phyloP scores from a whole-genome alignment of 2,888 invertebrate species.

The Epiblema foenella region DNA sequence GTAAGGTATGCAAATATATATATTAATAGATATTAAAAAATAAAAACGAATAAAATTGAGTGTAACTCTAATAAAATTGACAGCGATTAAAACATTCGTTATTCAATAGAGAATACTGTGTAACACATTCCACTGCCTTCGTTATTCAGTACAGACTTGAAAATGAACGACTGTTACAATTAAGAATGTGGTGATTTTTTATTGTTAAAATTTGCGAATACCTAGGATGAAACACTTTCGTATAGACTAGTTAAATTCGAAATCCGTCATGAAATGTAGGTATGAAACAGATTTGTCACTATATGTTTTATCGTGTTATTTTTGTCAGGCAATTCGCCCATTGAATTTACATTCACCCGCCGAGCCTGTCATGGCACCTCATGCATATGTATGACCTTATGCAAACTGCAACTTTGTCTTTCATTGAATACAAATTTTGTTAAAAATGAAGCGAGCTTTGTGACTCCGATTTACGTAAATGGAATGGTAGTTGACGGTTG shows the following conservation, averaged over 20 bases:
- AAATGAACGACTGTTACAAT: too few species aligned
- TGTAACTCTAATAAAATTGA: too few species aligned
- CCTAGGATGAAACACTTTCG: too few species aligned
- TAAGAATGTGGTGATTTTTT: too few species aligned
- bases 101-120: too few species aligned
- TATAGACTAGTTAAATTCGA: not conserved
- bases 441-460: constrained; percentile 48
- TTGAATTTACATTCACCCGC: constrained; percentile 73
- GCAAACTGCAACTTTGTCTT: constrained; percentile 74
- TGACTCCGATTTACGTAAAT: constrained; percentile 29
- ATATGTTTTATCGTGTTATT: constrained; percentile 69
- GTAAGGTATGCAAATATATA: too few species aligned
- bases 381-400: constrained; percentile 79
- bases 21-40: too few species aligned
- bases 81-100: too few species aligned
- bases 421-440: constrained; percentile 72
- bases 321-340: constrained; percentile 67
- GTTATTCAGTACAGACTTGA: too few species aligned
- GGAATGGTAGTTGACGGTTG: not conserved
- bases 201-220: too few species aligned
- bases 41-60: too few species aligned
- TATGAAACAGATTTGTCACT: constrained; percentile 67
- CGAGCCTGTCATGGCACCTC: constrained; percentile 65
- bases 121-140: too few species aligned
- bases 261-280: constrained; percentile 46